Evolutionary conservation across 2,888 invertebrate species (phyloP).

Genomic region (Chymomyza procnemis): DNA sequence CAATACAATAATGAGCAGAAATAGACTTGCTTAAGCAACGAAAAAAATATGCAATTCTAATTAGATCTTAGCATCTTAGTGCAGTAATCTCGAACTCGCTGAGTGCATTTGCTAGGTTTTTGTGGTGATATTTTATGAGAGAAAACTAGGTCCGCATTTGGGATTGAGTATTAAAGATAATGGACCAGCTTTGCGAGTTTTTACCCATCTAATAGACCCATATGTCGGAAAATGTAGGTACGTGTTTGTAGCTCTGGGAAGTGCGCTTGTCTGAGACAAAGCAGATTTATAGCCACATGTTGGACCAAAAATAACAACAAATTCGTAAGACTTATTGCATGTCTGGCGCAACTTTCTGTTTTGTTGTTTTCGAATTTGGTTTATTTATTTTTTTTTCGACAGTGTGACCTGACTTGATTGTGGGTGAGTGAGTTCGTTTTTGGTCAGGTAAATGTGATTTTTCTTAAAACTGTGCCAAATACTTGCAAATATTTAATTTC

Average conservation of each 20-base stretch:
- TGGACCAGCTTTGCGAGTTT: conserved; percentile 11
- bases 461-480: conserved; percentile 25
- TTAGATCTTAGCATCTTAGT: too few relatives aligned
- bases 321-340: conserved; percentile 3
- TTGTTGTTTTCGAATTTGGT: conserved; percentile 46
- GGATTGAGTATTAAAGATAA: too few relatives aligned
- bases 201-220: neutral
- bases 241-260: neutral
- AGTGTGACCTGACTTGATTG: neutral
- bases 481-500: neutral
- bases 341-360: conserved; percentile 44
- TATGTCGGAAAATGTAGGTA: neutral
- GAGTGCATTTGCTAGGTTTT: too few relatives aligned
- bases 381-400: conserved; percentile 3
- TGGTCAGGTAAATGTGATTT: conserved; percentile 33
- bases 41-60: too few relatives aligned
- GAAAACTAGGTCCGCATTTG: too few relatives aligned
- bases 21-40: too few relatives aligned
- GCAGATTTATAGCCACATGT: conserved; percentile 8
- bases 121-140: too few relatives aligned
- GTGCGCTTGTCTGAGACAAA: conserved; percentile 7
- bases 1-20: too few relatives aligned
- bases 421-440: conserved; percentile 15
- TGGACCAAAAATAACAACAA: conserved; percentile 2
- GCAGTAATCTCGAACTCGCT: too few relatives aligned